Evolutionary conservation across 2,797 vertebrate genomes (phyloP), one percentile per base, ranked within the genome.

Genomic region (Etheostoma perlongum): DNA sequence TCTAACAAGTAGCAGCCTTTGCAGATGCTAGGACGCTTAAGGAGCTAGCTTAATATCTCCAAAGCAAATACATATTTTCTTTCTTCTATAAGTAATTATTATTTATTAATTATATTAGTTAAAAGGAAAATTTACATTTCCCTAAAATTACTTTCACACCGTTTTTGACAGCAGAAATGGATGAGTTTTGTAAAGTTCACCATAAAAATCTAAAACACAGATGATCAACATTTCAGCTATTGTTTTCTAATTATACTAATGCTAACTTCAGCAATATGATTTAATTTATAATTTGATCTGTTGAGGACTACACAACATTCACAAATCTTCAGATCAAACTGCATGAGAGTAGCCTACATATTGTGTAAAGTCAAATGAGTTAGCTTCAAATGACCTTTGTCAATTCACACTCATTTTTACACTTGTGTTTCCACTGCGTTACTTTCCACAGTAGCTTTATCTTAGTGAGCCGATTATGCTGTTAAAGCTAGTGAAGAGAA

Each of bases 361-460:
- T 3, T 40, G 36, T 40, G 4, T 3, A 18, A 42, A 67, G 42
- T 46, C n/a, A 48, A 1, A 13, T 14, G 25, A 2, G 19, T 5
- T 10, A 11, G 10, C 44, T 47, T 46, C 47, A 54, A 3, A 55
- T 54, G 67, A 86, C 73, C 75, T 85, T 75, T 70, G 9, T 18
- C 40, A 42, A 11, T 12, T 72, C 61, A 65, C 66, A 13, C 64
- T 58, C 53, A 68, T 12, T 30, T 42, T 47, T 33, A 36, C 71
- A 36, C 27, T 10, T 16, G 52, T 68, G 57, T 72, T 75, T 76
- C 66, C 72, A 27, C 72, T 9, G 16, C n/a, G 27, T 30, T n/a
- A 84, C 55, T 87, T 89, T 88, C 88, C 89, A 86, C 76, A 21
- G 67, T 15, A 64, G 49, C 58, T 52, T 48, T 57, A 30, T 14